Percentiles rank a stretch among this genome's conserved stretches.
Evolutionary conservation across 2,113 vertebrate genomes (phyloP).

Genomic region (Rhea pennata): DNA sequence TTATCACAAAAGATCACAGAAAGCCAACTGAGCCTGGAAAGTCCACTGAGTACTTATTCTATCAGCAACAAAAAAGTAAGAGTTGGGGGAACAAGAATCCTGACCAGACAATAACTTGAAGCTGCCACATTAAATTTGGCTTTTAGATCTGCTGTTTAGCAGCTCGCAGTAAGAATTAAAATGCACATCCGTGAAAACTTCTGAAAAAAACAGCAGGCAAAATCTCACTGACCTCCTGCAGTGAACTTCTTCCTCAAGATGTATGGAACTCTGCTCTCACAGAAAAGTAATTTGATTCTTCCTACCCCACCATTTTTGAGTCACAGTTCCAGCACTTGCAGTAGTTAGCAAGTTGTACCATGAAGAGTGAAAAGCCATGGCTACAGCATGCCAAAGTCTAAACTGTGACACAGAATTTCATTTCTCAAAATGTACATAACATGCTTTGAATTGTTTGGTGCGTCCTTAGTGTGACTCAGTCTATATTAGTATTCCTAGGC

Average conservation of each 20-base stretch:
- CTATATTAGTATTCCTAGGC: fast-evolving
- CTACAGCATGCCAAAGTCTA: neutral
- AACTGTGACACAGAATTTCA: neutral
- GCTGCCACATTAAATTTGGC: neutral
- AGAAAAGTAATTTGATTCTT: slow-evolving; percentile 17
- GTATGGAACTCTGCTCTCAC: neutral
- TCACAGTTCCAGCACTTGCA: slow-evolving; percentile 26
- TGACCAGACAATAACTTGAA: neutral
- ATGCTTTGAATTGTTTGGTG: neutral
- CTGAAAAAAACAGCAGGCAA: neutral
- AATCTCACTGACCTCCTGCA: neutral
- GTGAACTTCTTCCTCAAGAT: neutral
- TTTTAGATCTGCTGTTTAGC: neutral
- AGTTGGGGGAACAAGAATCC: neutral
- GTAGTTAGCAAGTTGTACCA: neutral
- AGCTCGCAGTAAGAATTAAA: neutral
- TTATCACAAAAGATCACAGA: neutral
- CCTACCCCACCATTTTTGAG: slow-evolving; percentile 18
- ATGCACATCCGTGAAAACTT: neutral
- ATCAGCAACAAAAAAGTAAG: neutral
- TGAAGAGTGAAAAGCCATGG: neutral
- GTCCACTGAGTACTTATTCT: neutral
- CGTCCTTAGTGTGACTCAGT: neutral
- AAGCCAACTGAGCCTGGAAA: neutral
- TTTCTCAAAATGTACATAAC: neutral